Evolutionary conservation across 1,140 invertebrate genomes (phyloP).

Genomic region (Tetramorium simillimum): DNA sequence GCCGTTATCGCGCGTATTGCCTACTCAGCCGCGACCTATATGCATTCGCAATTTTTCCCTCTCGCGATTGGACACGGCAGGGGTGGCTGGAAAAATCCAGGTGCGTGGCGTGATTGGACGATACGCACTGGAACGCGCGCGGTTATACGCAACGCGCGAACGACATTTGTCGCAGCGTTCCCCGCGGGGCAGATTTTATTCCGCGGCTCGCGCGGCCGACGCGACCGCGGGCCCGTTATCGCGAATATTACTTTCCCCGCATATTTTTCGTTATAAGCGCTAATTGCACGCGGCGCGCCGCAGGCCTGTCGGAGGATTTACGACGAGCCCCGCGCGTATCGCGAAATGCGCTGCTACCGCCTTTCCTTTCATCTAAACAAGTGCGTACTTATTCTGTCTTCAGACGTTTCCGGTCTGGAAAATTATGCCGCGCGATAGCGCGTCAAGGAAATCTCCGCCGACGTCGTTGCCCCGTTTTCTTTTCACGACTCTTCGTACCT

Average conservation of each 20-base stretch:
- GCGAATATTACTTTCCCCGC: constrained; percentile 45
- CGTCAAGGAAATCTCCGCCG: neutral
- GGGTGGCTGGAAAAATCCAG: constrained; percentile 31
- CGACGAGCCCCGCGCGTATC: constrained; percentile 18
- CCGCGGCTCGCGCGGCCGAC: constrained; percentile 8
- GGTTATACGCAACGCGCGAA: constrained; percentile 24
- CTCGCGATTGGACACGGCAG: constrained; percentile 30
- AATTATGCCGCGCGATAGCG: constrained; percentile 41
- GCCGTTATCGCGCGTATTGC: constrained; percentile 81
- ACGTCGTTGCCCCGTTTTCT: neutral
- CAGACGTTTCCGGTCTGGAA: constrained; percentile 31
- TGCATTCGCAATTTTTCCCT: constrained; percentile 81
- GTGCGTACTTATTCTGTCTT: constrained; percentile 39
- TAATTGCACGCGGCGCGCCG: constrained; percentile 35
- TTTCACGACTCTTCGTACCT: neutral
- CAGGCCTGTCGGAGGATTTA: constrained; percentile 42
- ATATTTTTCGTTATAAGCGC: constrained; percentile 52
- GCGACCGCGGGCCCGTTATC: constrained; percentile 31
- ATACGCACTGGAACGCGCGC: constrained; percentile 59
- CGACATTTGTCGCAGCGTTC: constrained; percentile 65
- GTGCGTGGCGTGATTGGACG: constrained; percentile 74
- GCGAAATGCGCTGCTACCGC: constrained; percentile 20
- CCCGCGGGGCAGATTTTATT: constrained; percentile 53
- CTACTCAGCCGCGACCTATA: constrained; percentile 79
- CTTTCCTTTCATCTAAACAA: constrained; percentile 27